These are phyloP conservation scores for Zoanthus gigantus DNA, from an alignment of 92 coral and sea anemone species.

Conservation along the genomic window DNA sequence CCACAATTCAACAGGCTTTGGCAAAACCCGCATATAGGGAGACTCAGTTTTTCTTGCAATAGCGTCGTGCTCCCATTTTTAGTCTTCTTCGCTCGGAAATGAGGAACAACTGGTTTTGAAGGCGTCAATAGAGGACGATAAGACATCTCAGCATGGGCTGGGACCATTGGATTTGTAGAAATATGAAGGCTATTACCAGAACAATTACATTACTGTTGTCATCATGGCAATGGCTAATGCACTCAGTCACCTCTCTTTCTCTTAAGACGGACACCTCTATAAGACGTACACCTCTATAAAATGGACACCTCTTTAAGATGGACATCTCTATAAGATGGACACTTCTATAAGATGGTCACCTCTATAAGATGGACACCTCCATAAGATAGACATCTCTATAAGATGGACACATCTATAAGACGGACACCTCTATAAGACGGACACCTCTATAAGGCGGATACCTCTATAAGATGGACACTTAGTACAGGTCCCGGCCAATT, in stretches of 20 bases:
- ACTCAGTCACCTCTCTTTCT: not conserved
- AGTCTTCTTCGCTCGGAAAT: conserved; percentile 9
- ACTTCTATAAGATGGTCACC: too few relatives aligned
- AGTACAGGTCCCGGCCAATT: too few relatives aligned
- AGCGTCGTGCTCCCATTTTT: not conserved
- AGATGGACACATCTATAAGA: too few relatives aligned
- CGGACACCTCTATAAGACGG: too few relatives aligned
- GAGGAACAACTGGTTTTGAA: conserved; percentile 8
- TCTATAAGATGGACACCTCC: too few relatives aligned
- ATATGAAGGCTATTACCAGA: conserved; percentile 5
- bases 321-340: too few relatives aligned
- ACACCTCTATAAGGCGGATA: too few relatives aligned
- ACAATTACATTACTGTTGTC: conserved; percentile 11
- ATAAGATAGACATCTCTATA: too few relatives aligned
- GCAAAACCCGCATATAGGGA: conserved; percentile 16
- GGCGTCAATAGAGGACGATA: not conserved
- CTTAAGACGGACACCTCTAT: too few relatives aligned
- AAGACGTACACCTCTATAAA: too few relatives aligned
- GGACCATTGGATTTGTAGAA: conserved; percentile 18
- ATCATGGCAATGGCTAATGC: not conserved
- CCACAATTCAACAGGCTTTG: conserved; percentile 30
- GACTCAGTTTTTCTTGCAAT: not conserved
- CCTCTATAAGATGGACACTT: too few relatives aligned
- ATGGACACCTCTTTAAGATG: too few relatives aligned
- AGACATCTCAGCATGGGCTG: not conserved